Base-by-base conservation (phyloP, 2,797 vertebrate species). In the Hephaestus fuliginosus region DNA sequence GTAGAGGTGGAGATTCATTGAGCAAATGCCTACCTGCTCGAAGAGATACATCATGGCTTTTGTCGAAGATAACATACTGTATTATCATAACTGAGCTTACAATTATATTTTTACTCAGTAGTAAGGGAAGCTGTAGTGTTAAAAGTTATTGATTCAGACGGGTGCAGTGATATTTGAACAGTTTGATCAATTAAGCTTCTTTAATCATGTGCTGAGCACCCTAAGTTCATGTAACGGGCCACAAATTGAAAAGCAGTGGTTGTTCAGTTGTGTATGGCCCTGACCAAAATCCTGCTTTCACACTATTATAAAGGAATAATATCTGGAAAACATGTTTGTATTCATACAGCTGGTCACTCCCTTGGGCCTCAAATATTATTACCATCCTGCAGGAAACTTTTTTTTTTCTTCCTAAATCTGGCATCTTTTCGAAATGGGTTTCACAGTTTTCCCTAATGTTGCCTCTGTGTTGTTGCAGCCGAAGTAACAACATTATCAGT, bases 401-500 rank as follows among this genome's bases (percentile, higher is more conserved):
- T 14, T 8, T 13, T 51, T 55, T 9, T 4, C 39, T 55, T 14
- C 2, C 46, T 39, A 49, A 61, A 69, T 55, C 41, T 17, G 28
- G 7, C 33, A 49, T 25, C 63, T 4, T 44, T 71, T 7, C 48
- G 28, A 20, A 36, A 20, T 64, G 33, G 18, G 39, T 74, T 52
- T 73, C 53, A 41, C 36, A 39, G 41, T 41, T 56, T 64, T 13
- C n/a, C 14, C 33, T 48, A 51, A 51, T 63, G 48, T 65, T 18
- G 20, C 52, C 12, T 55, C 39, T 46, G 51, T 74, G 20, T 72
- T 76, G 17, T 51, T 52, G 36, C 46, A 58, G 20, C 49, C 51
- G 58, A 33, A 22, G 17, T 57, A 25, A 68, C 46, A 53, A 43
- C 14, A 1, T 62, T 74, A n/a, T 80, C 41, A 25, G 66, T 60